These are phyloP conservation scores for Alosa alosa DNA, from an alignment of 2,113 vertebrate genomes.

Conservation along the genomic window DNA sequence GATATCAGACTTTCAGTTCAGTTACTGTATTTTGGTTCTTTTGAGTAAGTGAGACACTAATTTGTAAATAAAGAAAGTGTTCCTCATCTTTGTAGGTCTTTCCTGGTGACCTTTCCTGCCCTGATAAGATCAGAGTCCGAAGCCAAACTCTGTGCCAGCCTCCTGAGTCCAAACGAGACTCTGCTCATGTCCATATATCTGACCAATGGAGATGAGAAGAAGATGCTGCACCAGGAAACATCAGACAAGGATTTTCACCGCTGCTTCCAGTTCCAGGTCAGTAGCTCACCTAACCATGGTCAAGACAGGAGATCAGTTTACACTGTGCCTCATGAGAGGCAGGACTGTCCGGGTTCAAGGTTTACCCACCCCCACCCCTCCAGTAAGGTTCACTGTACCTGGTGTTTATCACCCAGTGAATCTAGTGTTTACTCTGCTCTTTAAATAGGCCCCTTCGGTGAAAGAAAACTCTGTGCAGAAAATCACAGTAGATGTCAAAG, in stretches of 20 bases:
- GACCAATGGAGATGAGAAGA: not conserved
- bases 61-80: too few species aligned
- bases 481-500: not conserved
- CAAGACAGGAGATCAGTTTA: too few species aligned
- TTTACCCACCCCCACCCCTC: too few species aligned
- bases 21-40: too few species aligned
- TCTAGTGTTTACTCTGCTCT: too few species aligned
- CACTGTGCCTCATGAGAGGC: too few species aligned
- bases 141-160: not conserved
- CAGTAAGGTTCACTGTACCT: too few species aligned
- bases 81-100: not conserved
- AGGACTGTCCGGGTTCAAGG: too few species aligned
- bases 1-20: too few species aligned
- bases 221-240: not conserved
- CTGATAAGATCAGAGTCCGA: not conserved
- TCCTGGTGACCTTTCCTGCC: slow-evolving; percentile 10
- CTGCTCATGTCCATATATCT: not conserved
- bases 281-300: not conserved
- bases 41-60: too few species aligned
- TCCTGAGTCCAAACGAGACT: slow-evolving; percentile 8
- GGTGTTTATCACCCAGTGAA: too few species aligned
- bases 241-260: not conserved
- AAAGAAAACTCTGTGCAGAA: not conserved
- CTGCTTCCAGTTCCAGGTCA: not conserved
- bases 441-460: not conserved